These are phyloP conservation scores for Scaptomyza montana DNA, from an alignment of 1,140 invertebrate species.

Conservation along the genomic window DNA sequence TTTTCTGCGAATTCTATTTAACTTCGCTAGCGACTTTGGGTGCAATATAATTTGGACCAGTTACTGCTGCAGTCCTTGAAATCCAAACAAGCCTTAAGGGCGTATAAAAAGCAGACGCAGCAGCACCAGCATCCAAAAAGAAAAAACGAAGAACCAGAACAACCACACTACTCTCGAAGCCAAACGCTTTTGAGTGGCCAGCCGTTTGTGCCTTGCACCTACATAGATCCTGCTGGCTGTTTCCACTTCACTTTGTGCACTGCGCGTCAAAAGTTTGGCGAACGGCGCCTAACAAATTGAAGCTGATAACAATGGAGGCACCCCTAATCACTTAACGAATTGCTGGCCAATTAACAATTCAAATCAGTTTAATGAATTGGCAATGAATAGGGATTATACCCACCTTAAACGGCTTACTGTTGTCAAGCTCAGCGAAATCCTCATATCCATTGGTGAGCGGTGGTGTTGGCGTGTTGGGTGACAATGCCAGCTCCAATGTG, in stretches of 20 bases:
- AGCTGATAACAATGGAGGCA: conserved; percentile 33
- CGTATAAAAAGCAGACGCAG: conserved; percentile 8
- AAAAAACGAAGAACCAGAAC: conserved; percentile 1
- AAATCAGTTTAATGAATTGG: conserved; percentile 10
- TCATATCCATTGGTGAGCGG: conserved; percentile 62
- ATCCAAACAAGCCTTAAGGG: conserved; percentile 37
- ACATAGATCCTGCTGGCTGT: neutral
- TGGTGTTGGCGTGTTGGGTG: conserved; percentile 68
- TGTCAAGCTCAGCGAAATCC: conserved; percentile 64
- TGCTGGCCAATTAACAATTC: conserved; percentile 43
- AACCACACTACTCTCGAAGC: conserved; percentile 18
- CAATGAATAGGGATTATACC: conserved; percentile 12
- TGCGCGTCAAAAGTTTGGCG: conserved; percentile 37
- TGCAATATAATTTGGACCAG: conserved; percentile 5
- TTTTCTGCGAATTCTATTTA: neutral
- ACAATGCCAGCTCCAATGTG: conserved; percentile 66
- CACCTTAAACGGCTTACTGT: conserved; percentile 76
- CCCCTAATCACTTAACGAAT: conserved; percentile 66
- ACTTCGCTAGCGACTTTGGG: neutral
- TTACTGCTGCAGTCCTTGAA: conserved; percentile 19
- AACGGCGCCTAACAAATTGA: neutral
- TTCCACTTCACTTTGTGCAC: conserved; percentile 31
- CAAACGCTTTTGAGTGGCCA: conserved; percentile 27
- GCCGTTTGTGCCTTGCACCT: conserved; percentile 11
- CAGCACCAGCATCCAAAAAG: neutral